Conservation (phyloP, 2,113 vertebrate species). For the Oreochromis spilurus region DNA sequence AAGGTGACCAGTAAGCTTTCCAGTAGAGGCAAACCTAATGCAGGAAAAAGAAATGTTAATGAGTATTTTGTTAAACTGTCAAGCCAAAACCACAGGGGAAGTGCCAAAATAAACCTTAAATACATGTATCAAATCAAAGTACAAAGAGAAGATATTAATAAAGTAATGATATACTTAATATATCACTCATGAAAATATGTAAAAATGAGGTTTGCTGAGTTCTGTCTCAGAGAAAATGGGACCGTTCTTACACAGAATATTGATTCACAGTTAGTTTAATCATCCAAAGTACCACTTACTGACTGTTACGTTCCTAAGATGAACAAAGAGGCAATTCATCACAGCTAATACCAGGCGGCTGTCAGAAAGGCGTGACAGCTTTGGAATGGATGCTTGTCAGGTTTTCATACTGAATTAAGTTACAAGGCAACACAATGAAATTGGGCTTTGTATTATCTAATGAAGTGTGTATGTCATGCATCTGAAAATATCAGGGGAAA, state of each 20-base stretch:
- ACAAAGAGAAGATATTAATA: not conserved
- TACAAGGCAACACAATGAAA: not conserved
- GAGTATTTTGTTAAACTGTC: not conserved
- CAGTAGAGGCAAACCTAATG: constrained; percentile 89
- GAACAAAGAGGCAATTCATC: not conserved
- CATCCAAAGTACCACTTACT: not conserved
- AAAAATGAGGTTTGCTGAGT: not conserved
- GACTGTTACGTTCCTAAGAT: not conserved
- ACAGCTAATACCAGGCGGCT: not conserved
- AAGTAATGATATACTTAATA: not conserved
- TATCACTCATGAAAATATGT: not conserved
- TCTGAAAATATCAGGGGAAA: not conserved
- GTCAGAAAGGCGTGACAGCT: not conserved
- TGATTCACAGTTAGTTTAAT: not conserved
- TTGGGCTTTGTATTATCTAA: not conserved
- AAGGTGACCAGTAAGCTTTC: constrained; percentile 90
- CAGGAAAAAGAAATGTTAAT: not conserved
- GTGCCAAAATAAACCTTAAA: not conserved
- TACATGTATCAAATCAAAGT: not conserved
- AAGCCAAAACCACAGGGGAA: not conserved
- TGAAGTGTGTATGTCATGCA: not conserved
- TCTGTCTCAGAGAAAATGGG: not conserved
- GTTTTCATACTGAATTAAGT: not conserved
- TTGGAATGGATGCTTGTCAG: not conserved
- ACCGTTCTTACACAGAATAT: not conserved